These are phyloP conservation scores for Plusia festucae DNA, from an alignment of 2,888 invertebrate genomes.

Conservation along the genomic window DNA sequence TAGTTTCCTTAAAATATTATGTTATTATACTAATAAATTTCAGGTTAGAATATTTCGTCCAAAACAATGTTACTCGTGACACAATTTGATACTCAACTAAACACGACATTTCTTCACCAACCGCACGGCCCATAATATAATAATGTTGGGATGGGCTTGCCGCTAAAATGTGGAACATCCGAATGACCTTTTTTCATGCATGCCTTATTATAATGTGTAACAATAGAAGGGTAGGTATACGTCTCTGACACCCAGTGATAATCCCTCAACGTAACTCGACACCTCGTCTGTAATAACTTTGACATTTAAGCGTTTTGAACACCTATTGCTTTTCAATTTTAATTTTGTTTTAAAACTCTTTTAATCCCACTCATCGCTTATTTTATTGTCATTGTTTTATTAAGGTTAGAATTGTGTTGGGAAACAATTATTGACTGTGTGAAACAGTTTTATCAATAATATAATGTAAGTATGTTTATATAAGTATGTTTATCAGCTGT, in stretches of 20 bases:
- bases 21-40: too few relatives aligned
- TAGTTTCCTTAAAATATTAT: too few relatives aligned
- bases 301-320: slow-evolving; percentile 16
- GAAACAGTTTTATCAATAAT: too few relatives aligned
- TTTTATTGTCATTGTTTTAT: slow-evolving; percentile 3
- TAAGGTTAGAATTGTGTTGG: neutral
- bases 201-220: slow-evolving; percentile 62
- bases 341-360: slow-evolving; percentile 1
- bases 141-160: slow-evolving; percentile 62
- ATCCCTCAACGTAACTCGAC: slow-evolving; percentile 25
- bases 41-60: neutral
- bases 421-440: neutral
- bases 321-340: neutral
- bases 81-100: slow-evolving; percentile 15
- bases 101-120: slow-evolving; percentile 27
- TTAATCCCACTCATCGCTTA: neutral
- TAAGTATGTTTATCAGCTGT: too few relatives aligned
- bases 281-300: slow-evolving; percentile 22
- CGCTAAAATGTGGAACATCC: slow-evolving; percentile 67
- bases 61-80: slow-evolving; percentile 10
- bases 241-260: slow-evolving; percentile 26
- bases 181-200: slow-evolving; percentile 75
- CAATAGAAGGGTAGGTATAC: slow-evolving; percentile 62
- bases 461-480: too few relatives aligned
- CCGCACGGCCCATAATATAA: slow-evolving; percentile 44